A percentile compares a stretch with the other conserved stretches of the same genome.
These are phyloP conservation scores for Diloba caeruleocephala DNA, from an alignment of 2,888 invertebrate genomes.

Conservation along the genomic window DNA sequence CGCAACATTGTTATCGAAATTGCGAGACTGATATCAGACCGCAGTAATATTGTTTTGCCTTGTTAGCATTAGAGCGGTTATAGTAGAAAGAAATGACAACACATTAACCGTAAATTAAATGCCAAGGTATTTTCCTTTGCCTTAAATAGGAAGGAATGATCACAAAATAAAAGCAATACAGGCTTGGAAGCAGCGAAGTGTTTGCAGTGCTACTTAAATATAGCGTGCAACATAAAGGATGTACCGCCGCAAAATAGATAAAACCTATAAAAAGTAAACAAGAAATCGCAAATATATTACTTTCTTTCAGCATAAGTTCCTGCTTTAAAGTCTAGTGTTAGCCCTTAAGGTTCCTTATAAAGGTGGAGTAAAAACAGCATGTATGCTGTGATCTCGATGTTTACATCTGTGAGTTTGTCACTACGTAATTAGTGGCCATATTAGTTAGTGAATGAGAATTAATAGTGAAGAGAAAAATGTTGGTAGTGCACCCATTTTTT, in stretches of 20 bases:
- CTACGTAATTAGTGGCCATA: conserved; percentile 38
- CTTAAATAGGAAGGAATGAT: background rate
- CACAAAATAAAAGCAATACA: conserved; percentile 9
- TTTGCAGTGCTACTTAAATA: conserved; percentile 20
- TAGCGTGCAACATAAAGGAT: conserved; percentile 26
- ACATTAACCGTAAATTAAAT: conserved; percentile 11
- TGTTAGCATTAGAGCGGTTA: conserved; percentile 33
- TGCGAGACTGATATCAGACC: conserved; percentile 45
- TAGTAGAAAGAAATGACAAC: conserved; percentile 35
- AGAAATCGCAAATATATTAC: conserved; percentile 10
- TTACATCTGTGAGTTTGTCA: conserved; percentile 26
- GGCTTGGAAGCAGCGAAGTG: conserved; percentile 2
- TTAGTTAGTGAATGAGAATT: conserved; percentile 29
- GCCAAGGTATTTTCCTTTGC: background rate
- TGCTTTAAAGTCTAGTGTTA: conserved; percentile 35
- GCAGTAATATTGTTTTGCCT: conserved; percentile 37
- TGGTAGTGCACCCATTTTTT: conserved; percentile 5
- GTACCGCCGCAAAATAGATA: conserved; percentile 19
- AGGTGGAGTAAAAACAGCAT: conserved; percentile 45
- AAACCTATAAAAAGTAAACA: conserved; percentile 12
- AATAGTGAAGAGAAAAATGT: conserved; percentile 39
- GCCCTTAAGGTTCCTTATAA: conserved; percentile 43
- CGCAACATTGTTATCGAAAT: conserved; percentile 51
- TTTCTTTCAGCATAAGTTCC: conserved; percentile 25
- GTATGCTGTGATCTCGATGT: conserved; percentile 21